phyloP scores from a whole-genome alignment of 2,888 invertebrate species.

The Brenthis daphne region DNA sequence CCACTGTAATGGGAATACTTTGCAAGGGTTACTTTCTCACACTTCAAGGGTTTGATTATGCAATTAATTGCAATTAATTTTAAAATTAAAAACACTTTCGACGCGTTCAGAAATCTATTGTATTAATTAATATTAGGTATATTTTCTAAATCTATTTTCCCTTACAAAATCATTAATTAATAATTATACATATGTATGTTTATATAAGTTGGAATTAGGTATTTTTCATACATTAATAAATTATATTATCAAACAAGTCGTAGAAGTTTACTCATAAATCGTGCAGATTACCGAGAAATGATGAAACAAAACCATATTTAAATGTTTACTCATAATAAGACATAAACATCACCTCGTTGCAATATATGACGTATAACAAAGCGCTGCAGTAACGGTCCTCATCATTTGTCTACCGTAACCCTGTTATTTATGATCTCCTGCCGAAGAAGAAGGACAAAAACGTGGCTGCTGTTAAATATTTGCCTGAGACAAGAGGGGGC shows the following conservation, averaged over 20 bases:
- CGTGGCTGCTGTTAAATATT: slow-evolving; percentile 79
- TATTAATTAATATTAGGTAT: neutral
- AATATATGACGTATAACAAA: slow-evolving; percentile 77
- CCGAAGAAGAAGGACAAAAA: slow-evolving; percentile 77
- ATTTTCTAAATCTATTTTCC: too few relatives aligned
- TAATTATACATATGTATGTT: too few relatives aligned
- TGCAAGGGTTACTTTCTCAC: slow-evolving; percentile 73
- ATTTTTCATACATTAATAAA: neutral
- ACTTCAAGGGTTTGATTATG: slow-evolving; percentile 61
- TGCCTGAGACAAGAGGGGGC: slow-evolving; percentile 81
- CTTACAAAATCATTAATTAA: too few relatives aligned
- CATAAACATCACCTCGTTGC: slow-evolving; percentile 76
- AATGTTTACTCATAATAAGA: slow-evolving; percentile 71
- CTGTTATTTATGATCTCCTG: slow-evolving; percentile 78
- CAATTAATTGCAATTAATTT: slow-evolving; percentile 30
- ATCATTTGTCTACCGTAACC: slow-evolving; percentile 75
- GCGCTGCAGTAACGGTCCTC: slow-evolving; percentile 76
- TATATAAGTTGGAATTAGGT: too few relatives aligned
- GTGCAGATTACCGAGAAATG: slow-evolving; percentile 3
- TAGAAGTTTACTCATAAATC: neutral
- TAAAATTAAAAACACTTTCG: slow-evolving; percentile 31
- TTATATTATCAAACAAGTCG: neutral
- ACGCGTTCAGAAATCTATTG: slow-evolving; percentile 23
- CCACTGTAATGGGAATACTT: slow-evolving; percentile 65
- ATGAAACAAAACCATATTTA: slow-evolving; percentile 55